Base-by-base conservation (phyloP, 2,888 invertebrate species). In the Papilio protenor region DNA sequence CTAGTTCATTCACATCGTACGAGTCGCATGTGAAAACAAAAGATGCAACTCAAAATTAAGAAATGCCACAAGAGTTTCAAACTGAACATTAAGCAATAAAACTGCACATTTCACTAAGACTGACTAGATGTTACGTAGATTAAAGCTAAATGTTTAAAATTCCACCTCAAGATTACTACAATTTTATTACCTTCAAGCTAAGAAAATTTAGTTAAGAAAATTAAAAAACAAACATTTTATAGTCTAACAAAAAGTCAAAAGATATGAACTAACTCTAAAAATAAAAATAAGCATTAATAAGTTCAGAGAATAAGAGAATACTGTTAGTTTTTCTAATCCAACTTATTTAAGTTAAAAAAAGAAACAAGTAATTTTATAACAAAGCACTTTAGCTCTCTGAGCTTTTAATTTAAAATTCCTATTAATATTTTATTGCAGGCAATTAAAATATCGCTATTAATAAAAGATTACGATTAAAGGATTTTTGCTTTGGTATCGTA, bases 11-110 rank as follows among this genome's bases (percentile, higher is more conserved):
- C n/a, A n/a, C n/a, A n/a, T n/a, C n/a, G n/a, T n/a, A n/a, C n/a
- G n/a, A n/a, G 64, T 33, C 33, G 61, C 47, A 79, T 79, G 87
- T 87, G 89, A 87, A 87, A 86, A 87, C 84, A 83, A 89, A 85
- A 90, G 90, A 92, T 88, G 90, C 83, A 84, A 83, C 84, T 84
- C 82, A 85, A 88, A 91, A 92, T 92, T 92, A 92, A 91, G 89
- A 87, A 90, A 90, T 85, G 86, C 83, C 83, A 79, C 80, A 78
- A 77, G 77, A 72, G 72, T 61, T 49, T 71, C n/a, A 72, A 18
- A 57, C 18, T 57, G 33, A 72, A 47, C 27, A 72, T 76, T 57
- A 72, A 75, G 33, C 33, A 49, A 18, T 52, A 72, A 66, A 55
- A 55, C 55, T 23, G 49, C 52, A 66, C 69, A 52, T 75, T 52